These are phyloP conservation scores for Tauraco erythrolophus DNA, from an alignment of 2,113 vertebrate genomes.

Conservation along the genomic window DNA sequence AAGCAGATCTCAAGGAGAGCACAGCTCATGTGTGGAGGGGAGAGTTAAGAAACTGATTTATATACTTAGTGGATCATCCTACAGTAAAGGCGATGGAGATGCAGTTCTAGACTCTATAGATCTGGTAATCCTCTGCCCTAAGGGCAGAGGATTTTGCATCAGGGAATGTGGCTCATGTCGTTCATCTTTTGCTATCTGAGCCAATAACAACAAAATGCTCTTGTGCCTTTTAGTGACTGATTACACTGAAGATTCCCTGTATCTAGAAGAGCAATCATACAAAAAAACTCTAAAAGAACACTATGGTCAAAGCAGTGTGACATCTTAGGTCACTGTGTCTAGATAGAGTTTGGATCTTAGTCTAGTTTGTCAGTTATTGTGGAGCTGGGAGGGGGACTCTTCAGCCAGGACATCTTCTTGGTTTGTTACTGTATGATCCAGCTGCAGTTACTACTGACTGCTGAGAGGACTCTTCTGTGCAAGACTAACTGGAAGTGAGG, in stretches of 20 bases:
- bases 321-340: background rate
- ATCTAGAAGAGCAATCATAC: background rate
- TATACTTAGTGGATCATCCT: background rate
- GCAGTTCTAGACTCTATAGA: background rate
- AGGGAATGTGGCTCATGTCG: background rate
- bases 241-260: background rate
- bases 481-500: background rate
- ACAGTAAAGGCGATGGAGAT: background rate
- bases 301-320: background rate
- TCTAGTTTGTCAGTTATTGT: background rate
- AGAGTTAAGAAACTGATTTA: background rate
- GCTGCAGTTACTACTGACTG: background rate
- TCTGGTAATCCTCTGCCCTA: background rate
- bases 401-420: background rate
- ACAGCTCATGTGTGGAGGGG: background rate
- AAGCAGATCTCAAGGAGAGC: background rate
- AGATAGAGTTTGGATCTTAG: background rate
- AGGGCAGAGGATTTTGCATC: background rate
- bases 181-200: background rate
- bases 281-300: background rate
- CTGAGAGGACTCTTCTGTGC: background rate
- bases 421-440: background rate
- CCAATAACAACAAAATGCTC: background rate
- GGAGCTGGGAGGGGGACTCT: rapidly evolving
- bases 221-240: background rate